Evolutionary conservation across 2,797 vertebrate genomes (phyloP).

Genomic region (Acridotheres tristis): DNA sequence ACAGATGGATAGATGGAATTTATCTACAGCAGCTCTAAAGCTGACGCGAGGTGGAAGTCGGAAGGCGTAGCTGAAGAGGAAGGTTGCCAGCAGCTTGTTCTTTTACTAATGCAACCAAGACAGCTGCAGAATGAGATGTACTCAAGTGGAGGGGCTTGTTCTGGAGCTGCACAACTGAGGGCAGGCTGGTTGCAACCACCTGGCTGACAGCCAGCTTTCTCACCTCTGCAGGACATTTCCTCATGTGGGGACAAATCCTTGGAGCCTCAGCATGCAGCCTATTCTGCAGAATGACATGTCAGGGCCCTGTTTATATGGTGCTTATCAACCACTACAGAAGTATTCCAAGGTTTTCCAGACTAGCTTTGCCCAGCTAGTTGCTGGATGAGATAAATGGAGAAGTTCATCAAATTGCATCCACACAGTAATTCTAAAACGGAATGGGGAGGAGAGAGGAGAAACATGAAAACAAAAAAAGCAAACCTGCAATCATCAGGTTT

Average conservation of each 20-base stretch:
- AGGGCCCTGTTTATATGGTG: neutral
- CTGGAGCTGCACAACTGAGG: neutral
- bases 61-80: neutral
- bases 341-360: neutral
- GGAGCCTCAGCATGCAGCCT: neutral
- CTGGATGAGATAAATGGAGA: neutral
- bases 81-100: neutral
- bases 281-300: neutral
- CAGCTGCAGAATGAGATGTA: neutral
- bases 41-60: neutral
- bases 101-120: neutral
- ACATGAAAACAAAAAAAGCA: accelerated
- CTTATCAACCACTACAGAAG: neutral
- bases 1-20: neutral
- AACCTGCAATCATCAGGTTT: neutral
- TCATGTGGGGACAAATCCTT: neutral
- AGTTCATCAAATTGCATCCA: neutral
- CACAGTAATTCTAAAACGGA: neutral
- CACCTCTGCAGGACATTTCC: neutral
- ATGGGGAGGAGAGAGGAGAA: accelerated
- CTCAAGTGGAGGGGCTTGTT: neutral
- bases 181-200: neutral
- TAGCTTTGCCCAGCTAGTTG: neutral
- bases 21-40: neutral
- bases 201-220: neutral